Percentiles rank a stretch among this genome's conserved stretches.
Conservation (phyloP, 2,113 vertebrate genomes). For the Lipophrys pholis region DNA sequence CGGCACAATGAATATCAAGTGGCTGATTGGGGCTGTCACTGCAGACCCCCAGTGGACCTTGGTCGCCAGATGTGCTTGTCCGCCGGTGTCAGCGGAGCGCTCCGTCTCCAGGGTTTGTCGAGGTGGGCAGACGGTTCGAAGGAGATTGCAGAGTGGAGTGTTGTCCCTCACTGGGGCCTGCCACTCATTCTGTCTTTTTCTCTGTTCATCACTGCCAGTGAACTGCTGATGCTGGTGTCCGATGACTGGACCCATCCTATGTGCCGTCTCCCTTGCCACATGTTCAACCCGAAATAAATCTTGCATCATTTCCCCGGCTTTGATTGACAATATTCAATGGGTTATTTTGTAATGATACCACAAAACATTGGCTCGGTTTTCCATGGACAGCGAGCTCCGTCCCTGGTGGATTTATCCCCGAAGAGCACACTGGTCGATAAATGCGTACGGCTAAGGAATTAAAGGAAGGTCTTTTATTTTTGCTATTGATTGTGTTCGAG, state of each 20-base stretch:
- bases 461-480: conserved; percentile 60
- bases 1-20: conserved; percentile 72
- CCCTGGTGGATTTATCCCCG: conserved; percentile 29
- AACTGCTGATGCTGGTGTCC: conserved; percentile 68
- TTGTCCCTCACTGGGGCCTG: conserved; percentile 68
- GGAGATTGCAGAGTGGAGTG: conserved; percentile 51
- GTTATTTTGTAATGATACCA: conserved; percentile 50
- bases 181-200: conserved; percentile 79
- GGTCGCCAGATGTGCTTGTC: conserved; percentile 71
- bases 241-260: conserved; percentile 48
- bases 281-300: conserved; percentile 50
- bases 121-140: conserved; percentile 62
- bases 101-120: conserved; percentile 62
- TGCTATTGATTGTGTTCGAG: conserved; percentile 60
- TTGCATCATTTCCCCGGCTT: conserved; percentile 20
- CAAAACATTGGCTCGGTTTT: conserved; percentile 36
- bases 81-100: conserved; percentile 65
- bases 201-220: conserved; percentile 77
- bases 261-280: conserved; percentile 60
- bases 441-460: conserved; percentile 50
- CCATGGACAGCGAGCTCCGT: conserved; percentile 1
- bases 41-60: conserved; percentile 56
- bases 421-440: conserved; percentile 59
- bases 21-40: conserved; percentile 67
- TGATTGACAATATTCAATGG: conserved; percentile 47